phyloP scores from a whole-genome alignment of 2,888 invertebrate genomes.

The Clepsis dumicolana region DNA sequence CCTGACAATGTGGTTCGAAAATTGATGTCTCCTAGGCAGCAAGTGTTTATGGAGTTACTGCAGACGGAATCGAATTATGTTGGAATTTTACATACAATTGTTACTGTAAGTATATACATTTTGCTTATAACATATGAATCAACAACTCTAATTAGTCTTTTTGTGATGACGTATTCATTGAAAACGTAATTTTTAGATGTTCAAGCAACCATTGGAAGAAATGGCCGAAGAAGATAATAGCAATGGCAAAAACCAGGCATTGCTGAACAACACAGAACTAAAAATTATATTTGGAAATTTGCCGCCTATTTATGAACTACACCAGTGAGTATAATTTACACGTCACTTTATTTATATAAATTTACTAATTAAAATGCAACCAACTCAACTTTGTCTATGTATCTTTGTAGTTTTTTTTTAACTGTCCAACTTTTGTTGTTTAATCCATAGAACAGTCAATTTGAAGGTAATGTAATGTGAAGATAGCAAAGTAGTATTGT shows the following conservation, averaged over 20 bases:
- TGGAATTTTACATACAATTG: conserved; percentile 96
- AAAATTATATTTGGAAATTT: conserved; percentile 98
- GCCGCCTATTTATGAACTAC: conserved; percentile 97
- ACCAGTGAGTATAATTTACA: conserved; percentile 87
- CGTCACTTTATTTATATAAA: not conserved
- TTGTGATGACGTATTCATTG: conserved; percentile 26
- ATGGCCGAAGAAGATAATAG: conserved; percentile 91
- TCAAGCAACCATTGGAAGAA: conserved; percentile 96
- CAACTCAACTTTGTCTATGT: not conserved
- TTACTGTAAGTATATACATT: conserved; percentile 88
- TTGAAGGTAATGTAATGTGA: not conserved
- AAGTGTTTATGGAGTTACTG: conserved; percentile 95
- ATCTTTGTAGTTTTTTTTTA: no score
- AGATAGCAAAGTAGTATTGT: not conserved
- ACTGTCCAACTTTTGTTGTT: not conserved
- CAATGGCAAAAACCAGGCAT: conserved; percentile 87
- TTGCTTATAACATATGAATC: not conserved
- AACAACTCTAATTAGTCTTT: not conserved
- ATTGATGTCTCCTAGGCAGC: conserved; percentile 91
- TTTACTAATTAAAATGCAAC: not conserved
- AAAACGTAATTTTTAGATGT: conserved; percentile 88
- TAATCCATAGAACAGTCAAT: not conserved
- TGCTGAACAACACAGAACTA: conserved; percentile 96
- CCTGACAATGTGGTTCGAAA: conserved; percentile 88
- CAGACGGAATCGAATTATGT: conserved; percentile 99